These are phyloP conservation scores for Oreochromis aureus DNA, from an alignment of 2,113 vertebrate species.

Conservation along the genomic window DNA sequence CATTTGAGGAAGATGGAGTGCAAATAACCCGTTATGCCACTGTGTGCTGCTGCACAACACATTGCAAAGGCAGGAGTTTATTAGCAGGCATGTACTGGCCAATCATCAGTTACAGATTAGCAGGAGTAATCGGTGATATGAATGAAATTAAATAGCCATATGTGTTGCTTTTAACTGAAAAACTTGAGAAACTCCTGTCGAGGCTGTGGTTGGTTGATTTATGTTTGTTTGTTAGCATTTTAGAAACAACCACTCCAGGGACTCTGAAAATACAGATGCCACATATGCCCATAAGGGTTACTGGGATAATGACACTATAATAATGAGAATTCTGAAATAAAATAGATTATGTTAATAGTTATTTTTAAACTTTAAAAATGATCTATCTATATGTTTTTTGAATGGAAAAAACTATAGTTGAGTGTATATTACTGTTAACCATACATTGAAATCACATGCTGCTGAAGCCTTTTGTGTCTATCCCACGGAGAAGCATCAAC, in stretches of 20 bases:
- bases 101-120: not conserved
- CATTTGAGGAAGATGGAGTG: not conserved
- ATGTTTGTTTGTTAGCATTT: not conserved
- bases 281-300: not conserved
- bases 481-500: not conserved
- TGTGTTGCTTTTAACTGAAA: not conserved
- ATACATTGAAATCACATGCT: not conserved
- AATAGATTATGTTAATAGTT: not conserved
- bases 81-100: not conserved
- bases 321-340: not conserved
- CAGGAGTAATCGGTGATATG: not conserved
- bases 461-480: not conserved
- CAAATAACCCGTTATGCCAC: not conserved
- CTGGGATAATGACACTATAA: not conserved
- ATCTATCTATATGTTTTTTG: not conserved
- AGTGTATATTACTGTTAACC: not conserved
- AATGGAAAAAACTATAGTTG: not conserved
- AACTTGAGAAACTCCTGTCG: not conserved
- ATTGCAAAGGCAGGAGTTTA: not conserved
- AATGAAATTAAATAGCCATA: not conserved
- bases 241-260: not conserved
- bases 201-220: not conserved
- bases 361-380: not conserved
- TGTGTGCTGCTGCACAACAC: not conserved
- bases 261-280: not conserved